Base-by-base conservation (phyloP, 2,797 vertebrate species). In the Buphagus erythrorhynchus region DNA sequence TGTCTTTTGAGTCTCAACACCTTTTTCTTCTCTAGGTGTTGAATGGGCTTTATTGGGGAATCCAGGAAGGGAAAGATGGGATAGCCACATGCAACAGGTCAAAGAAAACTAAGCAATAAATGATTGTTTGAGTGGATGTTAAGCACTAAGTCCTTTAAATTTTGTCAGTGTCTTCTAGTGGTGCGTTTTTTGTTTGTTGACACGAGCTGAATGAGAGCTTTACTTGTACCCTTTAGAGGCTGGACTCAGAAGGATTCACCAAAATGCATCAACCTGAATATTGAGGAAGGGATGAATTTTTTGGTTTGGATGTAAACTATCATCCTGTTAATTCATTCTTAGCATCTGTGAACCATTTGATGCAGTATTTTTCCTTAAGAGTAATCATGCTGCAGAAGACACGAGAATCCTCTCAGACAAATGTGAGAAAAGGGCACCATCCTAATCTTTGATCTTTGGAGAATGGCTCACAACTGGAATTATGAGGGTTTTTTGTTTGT, bases 401-500 rank as follows among this genome's bases (percentile, higher is more conserved):
- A 19, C 0, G 0, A 71, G 20, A 91, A 61, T 77, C 22, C 1
- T 86, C 28, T 29, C 36, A 66, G 55, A 24, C 2, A 22, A 71
- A 21, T 7, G 14, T 9, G 42, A 77, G 35, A 20, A 58, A 26
- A 90, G 26, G 35, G 3, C 19, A 46, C 33, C 16, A 8, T 36
- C 36, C 13, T 31, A 28, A 48, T 48, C 25, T 49, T 77, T 35
- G 66, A 42, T 81, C 16, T 5, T 22, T 75, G 67, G 38, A 78
- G 20, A 78, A n/a, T 21, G 33, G 25, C 20, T 88, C 43, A 72
- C 6, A 55, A 11, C 22, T 65, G 18, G 28, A 77, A 68, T 58
- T 0, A 1, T 25, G 24, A 85, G 15, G 36, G 33, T 46, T 11
- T 25, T 46, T 8, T 0, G 31, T 40, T 40, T 16, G 15, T 40